phyloP scores from a whole-genome alignment of 92 coral and sea anemone genomes.

The Palythoa grandis region DNA sequence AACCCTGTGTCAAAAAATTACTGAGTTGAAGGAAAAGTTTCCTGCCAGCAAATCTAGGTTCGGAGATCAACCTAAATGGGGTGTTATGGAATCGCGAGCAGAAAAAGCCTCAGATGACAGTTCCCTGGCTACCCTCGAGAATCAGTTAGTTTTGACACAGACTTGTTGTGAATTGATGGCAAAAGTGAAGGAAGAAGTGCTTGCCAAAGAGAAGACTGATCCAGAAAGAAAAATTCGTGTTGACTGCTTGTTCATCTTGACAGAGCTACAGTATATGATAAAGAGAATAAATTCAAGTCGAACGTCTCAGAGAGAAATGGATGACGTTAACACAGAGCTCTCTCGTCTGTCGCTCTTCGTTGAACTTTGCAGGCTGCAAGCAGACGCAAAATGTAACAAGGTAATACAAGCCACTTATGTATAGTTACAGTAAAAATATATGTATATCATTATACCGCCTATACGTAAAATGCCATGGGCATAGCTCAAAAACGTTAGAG shows the following conservation, averaged over 20 bases:
- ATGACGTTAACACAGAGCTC: slow-evolving; percentile 72
- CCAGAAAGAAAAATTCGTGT: slow-evolving; percentile 15
- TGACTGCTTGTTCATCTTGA: slow-evolving; percentile 28
- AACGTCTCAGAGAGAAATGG: slow-evolving; percentile 54
- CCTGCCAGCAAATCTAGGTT: neutral
- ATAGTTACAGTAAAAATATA: neutral
- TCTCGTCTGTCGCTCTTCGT: slow-evolving; percentile 69
- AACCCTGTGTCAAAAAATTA: slow-evolving; percentile 1
- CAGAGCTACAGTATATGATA: slow-evolving; percentile 48
- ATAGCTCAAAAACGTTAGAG: no score
- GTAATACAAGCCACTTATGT: neutral
- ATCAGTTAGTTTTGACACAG: slow-evolving; percentile 54
- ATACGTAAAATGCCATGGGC: no score
- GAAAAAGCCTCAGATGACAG: neutral
- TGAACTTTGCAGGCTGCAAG: slow-evolving; percentile 58
- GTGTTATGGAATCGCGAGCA: neutral
- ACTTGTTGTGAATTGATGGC: slow-evolving; percentile 8
- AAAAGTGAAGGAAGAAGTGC: slow-evolving; percentile 2
- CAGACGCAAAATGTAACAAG: slow-evolving; percentile 35
- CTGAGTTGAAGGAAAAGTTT: neutral
- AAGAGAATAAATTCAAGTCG: slow-evolving; percentile 30
- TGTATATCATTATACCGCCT: no score
- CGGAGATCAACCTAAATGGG: neutral
- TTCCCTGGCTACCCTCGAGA: slow-evolving; percentile 36
- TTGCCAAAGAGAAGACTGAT: neutral